A percentile compares a stretch with the other conserved stretches of the same genome.
phyloP scores from a whole-genome alignment of 2,888 invertebrate genomes.

The Heliconius ethilla region DNA sequence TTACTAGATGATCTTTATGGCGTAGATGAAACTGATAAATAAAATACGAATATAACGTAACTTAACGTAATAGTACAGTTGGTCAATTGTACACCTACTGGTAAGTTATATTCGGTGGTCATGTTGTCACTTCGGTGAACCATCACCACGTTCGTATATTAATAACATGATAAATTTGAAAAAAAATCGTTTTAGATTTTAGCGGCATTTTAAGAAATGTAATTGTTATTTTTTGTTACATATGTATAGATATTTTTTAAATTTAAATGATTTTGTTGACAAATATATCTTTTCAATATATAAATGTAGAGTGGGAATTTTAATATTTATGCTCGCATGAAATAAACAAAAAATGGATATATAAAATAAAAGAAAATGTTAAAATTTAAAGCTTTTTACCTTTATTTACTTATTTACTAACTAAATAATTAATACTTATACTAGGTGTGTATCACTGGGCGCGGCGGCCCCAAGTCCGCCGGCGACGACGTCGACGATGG shows the following conservation, averaged over 20 bases:
- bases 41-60: too few relatives aligned
- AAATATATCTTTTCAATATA: too few relatives aligned
- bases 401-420: conserved; percentile 39
- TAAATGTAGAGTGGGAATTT: background rate
- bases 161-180: background rate
- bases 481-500: conserved; percentile 1
- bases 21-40: too few relatives aligned
- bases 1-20: too few relatives aligned
- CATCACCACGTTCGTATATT: background rate
- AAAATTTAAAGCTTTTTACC: conserved; percentile 48
- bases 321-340: background rate
- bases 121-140: background rate
- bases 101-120: background rate
- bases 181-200: too few relatives aligned
- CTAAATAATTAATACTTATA: conserved; percentile 39
- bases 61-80: background rate
- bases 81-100: too few relatives aligned
- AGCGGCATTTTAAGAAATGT: too few relatives aligned
- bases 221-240: too few relatives aligned
- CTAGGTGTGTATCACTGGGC: conserved; percentile 35
- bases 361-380: conserved; percentile 33
- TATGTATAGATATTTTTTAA: too few relatives aligned
- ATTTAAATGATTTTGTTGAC: too few relatives aligned
- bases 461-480: conserved; percentile 8
- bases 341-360: background rate